These are phyloP conservation scores for Neolamprologus tretocephalus DNA, from an alignment of 2,113 vertebrate species.

Conservation along the genomic window DNA sequence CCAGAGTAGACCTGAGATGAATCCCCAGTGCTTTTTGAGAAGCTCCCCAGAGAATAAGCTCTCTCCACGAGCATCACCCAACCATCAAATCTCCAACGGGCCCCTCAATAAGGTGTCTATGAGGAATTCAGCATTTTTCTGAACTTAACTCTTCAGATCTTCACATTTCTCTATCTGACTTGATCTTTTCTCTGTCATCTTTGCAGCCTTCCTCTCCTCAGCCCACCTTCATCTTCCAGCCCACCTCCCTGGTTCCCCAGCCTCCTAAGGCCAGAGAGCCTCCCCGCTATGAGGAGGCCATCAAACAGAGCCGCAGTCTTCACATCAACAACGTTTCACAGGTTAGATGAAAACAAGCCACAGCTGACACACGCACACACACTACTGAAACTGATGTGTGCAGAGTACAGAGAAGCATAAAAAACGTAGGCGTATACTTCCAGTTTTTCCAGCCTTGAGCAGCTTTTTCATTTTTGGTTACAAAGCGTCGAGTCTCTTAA, in stretches of 20 bases:
- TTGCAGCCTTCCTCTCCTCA: conserved; percentile 74
- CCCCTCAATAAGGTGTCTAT: conserved; percentile 78
- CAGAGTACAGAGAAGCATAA: not conserved
- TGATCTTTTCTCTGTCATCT: not conserved
- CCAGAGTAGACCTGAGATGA: conserved; percentile 66
- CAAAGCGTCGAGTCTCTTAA: not conserved
- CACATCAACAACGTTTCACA: conserved; percentile 73
- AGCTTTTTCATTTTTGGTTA: not conserved
- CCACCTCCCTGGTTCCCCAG: conserved; percentile 71
- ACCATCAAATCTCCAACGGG: conserved; percentile 78
- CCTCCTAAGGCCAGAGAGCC: conserved; percentile 83
- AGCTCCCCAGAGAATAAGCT: conserved; percentile 63
- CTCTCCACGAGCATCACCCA: conserved; percentile 61
- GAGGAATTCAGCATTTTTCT: not conserved
- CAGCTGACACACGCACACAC: not conserved
- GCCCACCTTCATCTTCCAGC: conserved; percentile 71
- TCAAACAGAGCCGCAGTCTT: conserved; percentile 86
- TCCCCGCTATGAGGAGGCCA: conserved; percentile 92
- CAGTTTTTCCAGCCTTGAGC: not conserved
- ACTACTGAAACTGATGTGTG: not conserved
- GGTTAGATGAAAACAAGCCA: conserved; percentile 56
- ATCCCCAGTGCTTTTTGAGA: conserved; percentile 76
- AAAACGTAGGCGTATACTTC: not conserved
- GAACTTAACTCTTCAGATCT: not conserved
- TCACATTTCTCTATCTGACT: not conserved